Percentiles rank a stretch among this genome's conserved stretches.
These are phyloP conservation scores for Dendrocincla fuliginosa DNA, from an alignment of 2,797 vertebrate genomes.

Conservation along the genomic window DNA sequence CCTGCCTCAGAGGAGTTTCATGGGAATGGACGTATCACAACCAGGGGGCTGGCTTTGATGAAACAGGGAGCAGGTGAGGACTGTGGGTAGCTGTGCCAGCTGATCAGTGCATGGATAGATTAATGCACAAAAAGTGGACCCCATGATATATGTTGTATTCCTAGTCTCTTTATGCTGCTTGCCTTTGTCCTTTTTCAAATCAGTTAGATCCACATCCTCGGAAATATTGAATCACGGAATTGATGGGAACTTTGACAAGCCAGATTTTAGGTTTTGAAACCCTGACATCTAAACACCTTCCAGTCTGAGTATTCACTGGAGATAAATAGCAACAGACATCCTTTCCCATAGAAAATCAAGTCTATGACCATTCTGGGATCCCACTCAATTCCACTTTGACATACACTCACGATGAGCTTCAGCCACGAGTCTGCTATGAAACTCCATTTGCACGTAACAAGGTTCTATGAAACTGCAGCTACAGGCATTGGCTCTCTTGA, in stretches of 20 bases:
- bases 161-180: not conserved
- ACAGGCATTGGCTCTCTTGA: not conserved
- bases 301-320: not conserved
- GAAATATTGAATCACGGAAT: not conserved
- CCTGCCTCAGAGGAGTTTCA: not conserved
- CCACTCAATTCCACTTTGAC: not conserved
- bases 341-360: not conserved
- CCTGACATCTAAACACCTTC: not conserved
- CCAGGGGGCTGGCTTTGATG: not conserved
- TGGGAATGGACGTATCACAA: not conserved
- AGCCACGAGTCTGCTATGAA: not conserved
- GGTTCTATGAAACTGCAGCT: not conserved
- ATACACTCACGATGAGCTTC: not conserved
- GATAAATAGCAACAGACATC: not conserved
- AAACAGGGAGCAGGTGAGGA: not conserved
- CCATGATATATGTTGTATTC: not conserved
- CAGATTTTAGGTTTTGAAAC: not conserved
- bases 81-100: not conserved
- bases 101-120: not conserved
- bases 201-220: not conserved
- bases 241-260: not conserved
- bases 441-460: not conserved
- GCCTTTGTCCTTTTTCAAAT: not conserved
- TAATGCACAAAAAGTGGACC: accelerated
- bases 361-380: not conserved